Evolutionary conservation across 2,113 vertebrate genomes (phyloP), one percentile per base, ranked within the genome.

Genomic region (Motacilla tschutschensis): DNA sequence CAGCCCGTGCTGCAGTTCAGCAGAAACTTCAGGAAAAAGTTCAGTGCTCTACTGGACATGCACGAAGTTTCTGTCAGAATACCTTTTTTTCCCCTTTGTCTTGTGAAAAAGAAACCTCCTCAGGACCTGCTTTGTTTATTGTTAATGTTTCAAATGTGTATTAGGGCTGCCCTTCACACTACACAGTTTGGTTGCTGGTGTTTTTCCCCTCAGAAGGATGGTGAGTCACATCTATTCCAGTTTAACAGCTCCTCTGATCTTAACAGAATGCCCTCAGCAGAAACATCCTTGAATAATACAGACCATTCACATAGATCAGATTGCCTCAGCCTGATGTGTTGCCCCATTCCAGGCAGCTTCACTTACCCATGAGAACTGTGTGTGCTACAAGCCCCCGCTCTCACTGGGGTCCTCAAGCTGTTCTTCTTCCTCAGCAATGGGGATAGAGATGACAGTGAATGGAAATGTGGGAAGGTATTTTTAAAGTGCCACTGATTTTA

Each of bases 211-310:
- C 48, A 33, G 74, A 87, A 88, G 20, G 43, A 63, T 46, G 44
- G 59, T 85, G 88, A 91, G 44, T 88, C 77, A 83, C 35, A 60
- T 75, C 66, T 41, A 63, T 64, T 85, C 74, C 70, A 60, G 57
- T 81, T 67, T 71, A 91, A 92, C 54, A 78, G 58, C 60, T 80
- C 4, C 7, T 73, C 74, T 75, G 77, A 87, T 89, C 55, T 85
- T 82, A 82, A 82, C 55, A 89, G 72, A 92, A 73, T 66, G 60
- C 77, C 70, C 53, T 89, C 33, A 71, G 48, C 77, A 92, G 83
- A 83, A 91, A 72, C 24, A 62, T 89, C 62, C 46, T 81, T 13
- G 2, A 67, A 88, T 83, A 71, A 74, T 26, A 77, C 53, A 93
- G 71, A 80, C 86, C 40, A 55, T 46, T 64, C 15, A 1, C 31